Evolutionary conservation across 2,888 invertebrate genomes (phyloP).

Genomic region (Ophraella communa): DNA sequence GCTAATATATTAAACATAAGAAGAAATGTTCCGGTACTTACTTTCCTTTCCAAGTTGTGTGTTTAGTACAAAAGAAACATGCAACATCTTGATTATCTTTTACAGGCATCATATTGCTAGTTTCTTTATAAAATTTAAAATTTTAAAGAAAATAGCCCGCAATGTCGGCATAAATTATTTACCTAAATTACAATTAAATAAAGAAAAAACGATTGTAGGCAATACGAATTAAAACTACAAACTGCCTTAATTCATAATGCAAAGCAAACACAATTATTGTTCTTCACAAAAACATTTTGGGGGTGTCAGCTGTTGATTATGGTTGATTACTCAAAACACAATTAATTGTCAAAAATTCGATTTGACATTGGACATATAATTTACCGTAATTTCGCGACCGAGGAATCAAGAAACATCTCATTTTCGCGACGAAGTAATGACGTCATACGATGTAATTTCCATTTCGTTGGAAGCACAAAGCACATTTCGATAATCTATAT

Average conservation of each 20-base stretch:
- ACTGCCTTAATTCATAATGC: constrained; percentile 13
- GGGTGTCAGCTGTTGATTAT: constrained; percentile 41
- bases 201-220: background rate
- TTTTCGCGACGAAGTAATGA: no score
- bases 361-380: background rate
- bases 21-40: constrained; percentile 60
- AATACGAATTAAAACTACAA: constrained; percentile 4
- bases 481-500: no score
- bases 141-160: constrained; percentile 10
- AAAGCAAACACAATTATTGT: constrained; percentile 24
- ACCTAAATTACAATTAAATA: background rate
- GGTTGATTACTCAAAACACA: constrained; percentile 29
- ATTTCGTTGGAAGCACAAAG: no score
- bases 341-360: constrained; percentile 7
- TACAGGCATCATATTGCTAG: constrained; percentile 74
- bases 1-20: background rate
- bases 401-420: no score
- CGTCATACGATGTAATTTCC: no score
- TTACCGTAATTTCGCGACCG: background rate
- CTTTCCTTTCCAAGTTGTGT: constrained; percentile 98
- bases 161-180: constrained; percentile 11
- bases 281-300: constrained; percentile 31
- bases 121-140: constrained; percentile 15
- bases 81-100: constrained; percentile 96
- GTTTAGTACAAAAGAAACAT: constrained; percentile 96